Evolutionary conservation across 2,113 vertebrate genomes (phyloP).

Genomic region (Lepisosteus oculatus): DNA sequence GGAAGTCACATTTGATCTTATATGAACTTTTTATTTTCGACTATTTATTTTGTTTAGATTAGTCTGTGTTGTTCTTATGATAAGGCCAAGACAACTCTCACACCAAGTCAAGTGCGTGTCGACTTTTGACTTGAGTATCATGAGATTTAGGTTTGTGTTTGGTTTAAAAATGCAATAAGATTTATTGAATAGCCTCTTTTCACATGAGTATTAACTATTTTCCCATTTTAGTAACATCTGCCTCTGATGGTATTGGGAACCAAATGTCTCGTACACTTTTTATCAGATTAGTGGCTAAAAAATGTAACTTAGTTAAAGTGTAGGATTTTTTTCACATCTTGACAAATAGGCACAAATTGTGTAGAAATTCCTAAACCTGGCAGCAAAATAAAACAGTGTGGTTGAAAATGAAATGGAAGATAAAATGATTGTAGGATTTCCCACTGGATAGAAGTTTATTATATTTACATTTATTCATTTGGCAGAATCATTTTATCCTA

Average conservation of each 20-base stretch:
- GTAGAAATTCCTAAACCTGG: not conserved
- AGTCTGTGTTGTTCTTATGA: too few species aligned
- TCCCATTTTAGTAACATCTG: slow-evolving; percentile 24
- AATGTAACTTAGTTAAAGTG: slow-evolving; percentile 11
- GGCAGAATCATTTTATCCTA: too few species aligned
- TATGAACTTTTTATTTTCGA: too few species aligned
- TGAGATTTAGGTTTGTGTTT: slow-evolving; percentile 57
- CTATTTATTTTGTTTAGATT: too few species aligned
- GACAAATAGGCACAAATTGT: not conserved
- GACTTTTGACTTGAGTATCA: slow-evolving; percentile 41
- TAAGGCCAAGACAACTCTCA: not conserved
- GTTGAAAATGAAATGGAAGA: too few species aligned
- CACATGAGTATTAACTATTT: slow-evolving; percentile 34
- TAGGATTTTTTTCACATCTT: not conserved
- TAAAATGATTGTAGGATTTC: too few species aligned
- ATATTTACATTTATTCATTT: too few species aligned
- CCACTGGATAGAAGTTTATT: too few species aligned
- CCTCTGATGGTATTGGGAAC: slow-evolving; percentile 12
- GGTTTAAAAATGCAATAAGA: slow-evolving; percentile 52
- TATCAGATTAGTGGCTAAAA: slow-evolving; percentile 23
- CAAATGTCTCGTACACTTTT: slow-evolving; percentile 23
- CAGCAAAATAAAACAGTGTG: too few species aligned
- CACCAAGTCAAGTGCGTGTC: slow-evolving; percentile 31
- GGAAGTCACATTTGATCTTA: too few species aligned
- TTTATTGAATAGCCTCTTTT: slow-evolving; percentile 45